Percentiles rank a stretch among this genome's conserved stretches.
These are phyloP conservation scores for Callimorpha dominula DNA, from an alignment of 2,888 invertebrate species.

Conservation along the genomic window DNA sequence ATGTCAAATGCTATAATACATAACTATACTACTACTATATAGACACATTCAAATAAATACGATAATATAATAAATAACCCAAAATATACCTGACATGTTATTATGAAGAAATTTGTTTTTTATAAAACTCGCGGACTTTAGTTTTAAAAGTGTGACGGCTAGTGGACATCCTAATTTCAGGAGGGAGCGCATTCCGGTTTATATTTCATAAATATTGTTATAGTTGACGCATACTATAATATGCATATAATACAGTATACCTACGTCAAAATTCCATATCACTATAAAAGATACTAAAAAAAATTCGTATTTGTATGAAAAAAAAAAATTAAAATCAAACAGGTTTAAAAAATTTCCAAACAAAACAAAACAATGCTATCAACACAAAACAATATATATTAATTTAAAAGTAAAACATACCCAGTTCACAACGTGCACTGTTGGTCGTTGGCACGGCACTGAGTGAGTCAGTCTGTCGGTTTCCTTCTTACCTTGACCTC, in stretches of 20 bases:
- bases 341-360: neutral
- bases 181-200: too few relatives aligned
- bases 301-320: too few relatives aligned
- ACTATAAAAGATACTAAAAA: neutral
- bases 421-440: slow-evolving; percentile 38
- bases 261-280: neutral
- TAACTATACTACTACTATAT: too few relatives aligned
- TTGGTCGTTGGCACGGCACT: slow-evolving; percentile 47
- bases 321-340: neutral
- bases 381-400: slow-evolving; percentile 14
- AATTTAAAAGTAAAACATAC: slow-evolving; percentile 33
- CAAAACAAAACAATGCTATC: neutral
- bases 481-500: slow-evolving; percentile 51
- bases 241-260: neutral
- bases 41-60: too few relatives aligned
- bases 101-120: too few relatives aligned
- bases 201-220: neutral
- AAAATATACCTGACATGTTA: too few relatives aligned
- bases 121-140: too few relatives aligned
- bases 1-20: too few relatives aligned
- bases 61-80: too few relatives aligned
- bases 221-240: neutral
- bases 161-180: too few relatives aligned
- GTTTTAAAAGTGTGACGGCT: too few relatives aligned
- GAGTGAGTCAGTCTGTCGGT: slow-evolving; percentile 35